A percentile compares a stretch with the other conserved stretches of the same genome.
phyloP scores from a whole-genome alignment of 2,113 vertebrate genomes.

The Limanda limanda region DNA sequence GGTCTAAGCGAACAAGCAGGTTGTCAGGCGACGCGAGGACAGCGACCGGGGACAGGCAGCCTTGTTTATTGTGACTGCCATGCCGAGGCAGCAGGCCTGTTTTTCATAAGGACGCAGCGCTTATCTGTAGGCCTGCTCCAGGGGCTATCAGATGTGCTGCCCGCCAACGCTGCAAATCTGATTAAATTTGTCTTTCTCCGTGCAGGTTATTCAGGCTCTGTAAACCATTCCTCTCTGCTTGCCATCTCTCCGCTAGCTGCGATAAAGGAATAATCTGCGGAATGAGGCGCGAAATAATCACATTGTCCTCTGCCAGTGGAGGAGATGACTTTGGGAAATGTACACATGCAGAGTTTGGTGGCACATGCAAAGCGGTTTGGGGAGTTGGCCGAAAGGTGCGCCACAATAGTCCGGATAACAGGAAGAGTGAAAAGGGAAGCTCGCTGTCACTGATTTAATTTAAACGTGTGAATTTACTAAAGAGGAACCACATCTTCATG shows the following conservation, averaged over 20 bases:
- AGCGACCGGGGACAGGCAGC: conserved; percentile 45
- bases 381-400: conserved; percentile 13
- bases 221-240: conserved; percentile 55
- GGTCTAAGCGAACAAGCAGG: conserved; percentile 25
- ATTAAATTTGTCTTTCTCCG: conserved; percentile 69
- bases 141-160: conserved; percentile 80
- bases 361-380: conserved; percentile 16
- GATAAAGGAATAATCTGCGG: conserved; percentile 79
- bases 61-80: conserved; percentile 75
- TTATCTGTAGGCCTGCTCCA: conserved; percentile 77
- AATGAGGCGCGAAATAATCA: conserved; percentile 77
- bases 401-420: conserved; percentile 16
- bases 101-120: conserved; percentile 77
- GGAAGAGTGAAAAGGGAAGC: not conserved
- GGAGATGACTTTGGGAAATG: conserved; percentile 72
- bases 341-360: conserved; percentile 25
- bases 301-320: conserved; percentile 63
- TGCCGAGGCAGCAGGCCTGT: conserved; percentile 67
- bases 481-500: not conserved
- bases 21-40: conserved; percentile 24
- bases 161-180: conserved; percentile 77
- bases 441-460: not conserved
- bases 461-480: not conserved
- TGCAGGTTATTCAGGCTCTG: conserved; percentile 74
- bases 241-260: not conserved